Conservation (phyloP, 2,888 invertebrate genomes). For the Linnaemya vulpina region DNA sequence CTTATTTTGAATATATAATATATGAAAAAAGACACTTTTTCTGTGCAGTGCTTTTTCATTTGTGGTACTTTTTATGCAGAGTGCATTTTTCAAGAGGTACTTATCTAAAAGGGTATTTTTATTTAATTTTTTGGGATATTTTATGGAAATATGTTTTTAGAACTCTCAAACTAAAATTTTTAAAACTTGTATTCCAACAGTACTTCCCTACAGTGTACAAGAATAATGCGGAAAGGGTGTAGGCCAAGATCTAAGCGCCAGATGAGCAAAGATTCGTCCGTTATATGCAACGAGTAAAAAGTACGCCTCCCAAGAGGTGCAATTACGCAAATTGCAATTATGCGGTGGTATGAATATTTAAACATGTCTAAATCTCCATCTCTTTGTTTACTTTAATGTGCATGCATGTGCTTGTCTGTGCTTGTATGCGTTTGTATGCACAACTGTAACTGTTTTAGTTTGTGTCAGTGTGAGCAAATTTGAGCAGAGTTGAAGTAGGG, state of each 20-base stretch:
- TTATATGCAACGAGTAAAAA: slow-evolving; percentile 16
- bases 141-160: neutral
- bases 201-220: neutral
- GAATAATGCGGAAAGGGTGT: neutral
- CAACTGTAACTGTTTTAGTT: slow-evolving; percentile 38
- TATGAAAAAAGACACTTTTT: neutral
- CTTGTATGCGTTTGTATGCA: slow-evolving; percentile 13
- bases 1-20: neutral
- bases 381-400: neutral
- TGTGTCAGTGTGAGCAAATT: slow-evolving; percentile 21
- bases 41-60: neutral
- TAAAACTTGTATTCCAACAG: neutral
- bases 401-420: neutral
- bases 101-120: neutral
- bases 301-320: slow-evolving; percentile 68
- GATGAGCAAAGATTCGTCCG: slow-evolving; percentile 18
- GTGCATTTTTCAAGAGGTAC: neutral
- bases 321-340: slow-evolving; percentile 73
- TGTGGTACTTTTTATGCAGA: neutral
- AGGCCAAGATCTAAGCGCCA: slow-evolving; percentile 1
- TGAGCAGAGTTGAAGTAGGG: slow-evolving; percentile 35
- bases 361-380: slow-evolving; percentile 54
- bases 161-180: neutral
- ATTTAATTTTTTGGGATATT: neutral
- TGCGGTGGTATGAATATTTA: slow-evolving; percentile 72